Percentiles rank a stretch among this genome's conserved stretches.
Conservation (phyloP, 2,113 vertebrate species). For the Nettapus auritus region DNA sequence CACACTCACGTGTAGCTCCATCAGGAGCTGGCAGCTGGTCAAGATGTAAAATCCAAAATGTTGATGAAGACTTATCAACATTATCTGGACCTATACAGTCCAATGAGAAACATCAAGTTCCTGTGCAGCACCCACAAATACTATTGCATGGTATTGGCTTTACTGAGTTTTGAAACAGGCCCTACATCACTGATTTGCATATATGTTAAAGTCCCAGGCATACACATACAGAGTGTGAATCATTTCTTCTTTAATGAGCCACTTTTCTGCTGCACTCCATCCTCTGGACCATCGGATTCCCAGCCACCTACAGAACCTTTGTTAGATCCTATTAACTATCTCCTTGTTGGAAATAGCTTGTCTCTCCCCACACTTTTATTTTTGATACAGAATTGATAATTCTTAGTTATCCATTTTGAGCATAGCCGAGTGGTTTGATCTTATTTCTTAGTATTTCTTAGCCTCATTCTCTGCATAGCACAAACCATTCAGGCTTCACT, state of each 20-base stretch:
- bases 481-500: neutral
- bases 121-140: neutral
- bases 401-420: neutral
- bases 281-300: neutral
- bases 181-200: too few species aligned
- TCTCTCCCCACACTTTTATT: neutral
- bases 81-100: neutral
- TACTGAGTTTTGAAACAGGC: neutral
- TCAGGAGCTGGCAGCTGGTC: neutral
- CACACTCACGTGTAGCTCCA: neutral
- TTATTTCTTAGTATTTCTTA: neutral
- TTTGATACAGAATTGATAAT: neutral
- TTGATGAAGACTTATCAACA: neutral
- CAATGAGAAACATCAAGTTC: neutral
- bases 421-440: neutral
- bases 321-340: neutral
- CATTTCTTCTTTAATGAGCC: neutral
- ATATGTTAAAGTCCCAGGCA: neutral
- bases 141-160: neutral
- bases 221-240: neutral
- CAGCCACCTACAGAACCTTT: neutral
- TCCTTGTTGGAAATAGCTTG: neutral
- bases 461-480: fast-evolving
- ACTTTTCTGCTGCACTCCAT: neutral
- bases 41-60: neutral